Percentiles rank a stretch among this genome's conserved stretches.
These are phyloP conservation scores for Arvicanthis niloticus DNA, from an alignment of 2,113 vertebrate species.

Conservation along the genomic window DNA sequence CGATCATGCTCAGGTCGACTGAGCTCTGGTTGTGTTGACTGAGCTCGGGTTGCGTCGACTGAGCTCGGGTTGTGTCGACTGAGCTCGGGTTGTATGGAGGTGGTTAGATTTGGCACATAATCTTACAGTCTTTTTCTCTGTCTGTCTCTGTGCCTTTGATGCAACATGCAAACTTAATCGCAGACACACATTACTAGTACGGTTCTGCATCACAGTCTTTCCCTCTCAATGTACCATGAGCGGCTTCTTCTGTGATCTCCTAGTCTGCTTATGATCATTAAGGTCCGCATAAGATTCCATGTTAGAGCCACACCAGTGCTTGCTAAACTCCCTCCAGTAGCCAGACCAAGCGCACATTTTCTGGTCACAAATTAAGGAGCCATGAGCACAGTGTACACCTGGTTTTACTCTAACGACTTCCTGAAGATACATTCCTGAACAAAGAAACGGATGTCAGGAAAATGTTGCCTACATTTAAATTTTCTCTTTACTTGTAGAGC, in stretches of 20 bases:
- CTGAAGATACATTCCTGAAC: neutral
- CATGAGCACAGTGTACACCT: neutral
- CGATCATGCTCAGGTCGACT: neutral
- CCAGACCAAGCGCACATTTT: neutral
- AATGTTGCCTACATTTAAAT: neutral
- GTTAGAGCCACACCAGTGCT: neutral
- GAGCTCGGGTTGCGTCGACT: neutral
- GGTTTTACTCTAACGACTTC: neutral
- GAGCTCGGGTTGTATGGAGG: neutral
- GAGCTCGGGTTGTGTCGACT: neutral
- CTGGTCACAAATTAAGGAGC: neutral
- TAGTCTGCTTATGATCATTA: neutral
- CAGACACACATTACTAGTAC: neutral
- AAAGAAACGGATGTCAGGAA: slow-evolving; percentile 9
- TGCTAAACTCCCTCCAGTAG: neutral
- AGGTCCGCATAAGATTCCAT: neutral
- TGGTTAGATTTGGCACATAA: fast-evolving
- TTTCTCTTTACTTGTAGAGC: neutral
- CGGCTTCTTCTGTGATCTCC: neutral
- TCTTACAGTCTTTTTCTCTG: neutral
- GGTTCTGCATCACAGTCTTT: neutral
- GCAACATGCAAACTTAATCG: neutral
- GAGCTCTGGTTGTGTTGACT: neutral
- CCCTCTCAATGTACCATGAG: neutral
- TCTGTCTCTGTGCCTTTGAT: neutral